Conservation (phyloP, 2,888 invertebrate genomes). For the Melieria omissa region DNA sequence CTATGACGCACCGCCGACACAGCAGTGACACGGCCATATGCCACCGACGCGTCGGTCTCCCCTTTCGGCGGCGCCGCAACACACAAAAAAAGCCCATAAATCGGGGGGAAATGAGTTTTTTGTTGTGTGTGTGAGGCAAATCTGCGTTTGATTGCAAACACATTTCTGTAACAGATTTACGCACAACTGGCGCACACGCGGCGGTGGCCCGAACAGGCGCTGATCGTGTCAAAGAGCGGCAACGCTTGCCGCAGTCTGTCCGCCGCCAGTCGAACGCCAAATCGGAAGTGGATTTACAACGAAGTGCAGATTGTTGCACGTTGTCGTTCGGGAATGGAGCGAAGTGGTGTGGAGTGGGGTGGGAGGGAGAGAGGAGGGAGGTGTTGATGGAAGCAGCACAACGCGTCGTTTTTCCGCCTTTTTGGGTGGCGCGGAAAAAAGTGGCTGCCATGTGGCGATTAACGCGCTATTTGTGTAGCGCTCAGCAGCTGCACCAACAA, state of each 20-base stretch:
- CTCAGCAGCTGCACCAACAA: conserved; percentile 22
- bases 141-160: conserved; percentile 23
- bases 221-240: background rate
- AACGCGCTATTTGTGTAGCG: conserved; percentile 59
- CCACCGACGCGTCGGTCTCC: conserved; percentile 10
- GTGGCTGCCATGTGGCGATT: conserved; percentile 46
- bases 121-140: background rate
- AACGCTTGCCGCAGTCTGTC: conserved; percentile 11
- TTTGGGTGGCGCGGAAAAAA: no score
- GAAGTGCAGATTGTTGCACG: background rate
- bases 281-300: background rate
- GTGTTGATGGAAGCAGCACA: background rate
- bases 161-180: conserved; percentile 20
- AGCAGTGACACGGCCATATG: conserved; percentile 30
- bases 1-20: conserved; percentile 12
- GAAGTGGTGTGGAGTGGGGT: background rate
- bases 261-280: background rate
- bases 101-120: conserved; percentile 1
- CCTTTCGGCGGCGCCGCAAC: background rate
- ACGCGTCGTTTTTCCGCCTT: no score
- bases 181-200: background rate
- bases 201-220: background rate
- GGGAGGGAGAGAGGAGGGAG: background rate
- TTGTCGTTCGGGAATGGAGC: background rate
- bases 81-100: background rate